Conservation (phyloP, 2,797 vertebrate genomes). For the Notolepis coatsorum region DNA sequence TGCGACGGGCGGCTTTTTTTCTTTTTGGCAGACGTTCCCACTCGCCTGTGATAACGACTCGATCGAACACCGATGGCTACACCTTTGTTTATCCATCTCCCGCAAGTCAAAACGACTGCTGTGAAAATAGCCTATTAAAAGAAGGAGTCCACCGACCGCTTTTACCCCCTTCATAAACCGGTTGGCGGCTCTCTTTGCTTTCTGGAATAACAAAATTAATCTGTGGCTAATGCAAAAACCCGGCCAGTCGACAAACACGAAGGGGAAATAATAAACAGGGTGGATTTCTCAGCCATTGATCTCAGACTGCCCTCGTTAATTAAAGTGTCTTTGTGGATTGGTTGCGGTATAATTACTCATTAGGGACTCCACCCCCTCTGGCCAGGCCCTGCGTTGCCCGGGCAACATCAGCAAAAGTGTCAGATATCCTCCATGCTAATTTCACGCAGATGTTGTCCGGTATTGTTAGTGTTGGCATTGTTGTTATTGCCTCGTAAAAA, state of each 20-base stretch:
- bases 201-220: conserved; percentile 29
- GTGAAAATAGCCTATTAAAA: neutral
- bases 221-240: neutral
- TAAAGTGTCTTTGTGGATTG: conserved; percentile 62
- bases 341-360: conserved; percentile 64
- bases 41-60: too few relatives aligned
- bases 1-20: too few relatives aligned
- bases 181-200: neutral
- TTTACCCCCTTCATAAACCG: neutral
- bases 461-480: conserved; percentile 10
- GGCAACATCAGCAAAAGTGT: conserved; percentile 61
- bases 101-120: too few relatives aligned
- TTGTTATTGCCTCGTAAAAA: conserved; percentile 31
- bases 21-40: too few relatives aligned
- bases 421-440: conserved; percentile 45
- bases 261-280: conserved; percentile 43
- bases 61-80: too few relatives aligned
- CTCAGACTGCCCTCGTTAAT: conserved; percentile 52
- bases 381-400: conserved; percentile 48
- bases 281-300: conserved; percentile 54
- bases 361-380: conserved; percentile 51
- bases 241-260: conserved; percentile 41
- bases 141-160: neutral
- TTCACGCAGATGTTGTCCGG: conserved; percentile 42
- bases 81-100: too few relatives aligned